These are phyloP conservation scores for Eupithecia pulchellata DNA, from an alignment of 2,888 invertebrate species.

Conservation along the genomic window DNA sequence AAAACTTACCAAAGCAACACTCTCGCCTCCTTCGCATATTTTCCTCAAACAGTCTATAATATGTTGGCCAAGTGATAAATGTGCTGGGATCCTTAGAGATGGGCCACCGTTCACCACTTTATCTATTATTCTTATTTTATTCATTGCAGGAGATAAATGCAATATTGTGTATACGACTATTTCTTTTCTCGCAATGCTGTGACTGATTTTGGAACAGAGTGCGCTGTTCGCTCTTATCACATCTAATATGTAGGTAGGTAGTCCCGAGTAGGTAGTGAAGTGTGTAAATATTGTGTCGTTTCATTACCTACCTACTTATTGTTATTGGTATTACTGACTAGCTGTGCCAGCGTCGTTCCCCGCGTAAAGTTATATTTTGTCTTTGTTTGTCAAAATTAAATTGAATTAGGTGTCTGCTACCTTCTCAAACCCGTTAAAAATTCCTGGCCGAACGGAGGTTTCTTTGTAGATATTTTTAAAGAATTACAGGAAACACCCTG, in stretches of 20 bases:
- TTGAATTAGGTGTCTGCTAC: no score
- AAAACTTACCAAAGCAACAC: slow-evolving; percentile 62
- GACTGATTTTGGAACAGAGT: neutral
- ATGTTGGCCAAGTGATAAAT: slow-evolving; percentile 65
- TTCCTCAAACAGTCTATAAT: slow-evolving; percentile 59
- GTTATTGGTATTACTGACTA: neutral
- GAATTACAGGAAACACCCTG: no score
- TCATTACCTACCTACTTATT: neutral
- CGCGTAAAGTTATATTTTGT: neutral
- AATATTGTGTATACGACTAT: neutral
- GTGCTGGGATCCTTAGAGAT: slow-evolving; percentile 59
- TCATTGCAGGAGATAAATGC: neutral
- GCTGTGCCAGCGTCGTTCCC: neutral
- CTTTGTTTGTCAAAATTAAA: no score
- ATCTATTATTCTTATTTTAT: slow-evolving; percentile 56
- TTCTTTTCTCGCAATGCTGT: neutral
- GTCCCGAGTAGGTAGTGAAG: neutral
- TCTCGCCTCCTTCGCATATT: slow-evolving; percentile 48
- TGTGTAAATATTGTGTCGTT: neutral
- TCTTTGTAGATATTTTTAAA: no score
- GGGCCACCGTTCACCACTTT: slow-evolving; percentile 64
- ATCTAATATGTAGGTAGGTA: neutral
- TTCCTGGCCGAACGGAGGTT: no score
- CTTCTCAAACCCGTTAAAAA: no score
- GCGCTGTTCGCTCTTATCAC: neutral